Conservation (phyloP, 2,888 invertebrate species). For the Caenorhabditis sulstoni region DNA sequence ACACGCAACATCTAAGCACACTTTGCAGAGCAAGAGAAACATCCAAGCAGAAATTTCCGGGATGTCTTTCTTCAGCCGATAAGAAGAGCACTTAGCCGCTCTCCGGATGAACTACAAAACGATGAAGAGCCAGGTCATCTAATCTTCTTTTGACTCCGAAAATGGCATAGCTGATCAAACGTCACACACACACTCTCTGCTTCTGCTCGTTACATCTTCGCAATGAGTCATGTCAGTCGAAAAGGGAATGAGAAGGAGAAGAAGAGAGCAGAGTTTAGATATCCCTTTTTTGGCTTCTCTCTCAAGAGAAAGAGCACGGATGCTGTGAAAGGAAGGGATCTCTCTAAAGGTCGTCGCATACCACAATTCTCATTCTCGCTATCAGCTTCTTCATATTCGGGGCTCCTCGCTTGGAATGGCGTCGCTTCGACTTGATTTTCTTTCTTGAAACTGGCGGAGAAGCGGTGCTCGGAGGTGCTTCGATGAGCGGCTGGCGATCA, state of each 20-base stretch:
- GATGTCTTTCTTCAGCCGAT: too few species aligned
- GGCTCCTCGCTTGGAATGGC: slow-evolving; percentile 1
- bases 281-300: slow-evolving; percentile 7
- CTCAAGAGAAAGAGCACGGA: neutral
- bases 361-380: slow-evolving; percentile 34
- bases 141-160: slow-evolving; percentile 16
- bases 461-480: slow-evolving; percentile 13
- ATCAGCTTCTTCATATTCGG: slow-evolving; percentile 29
- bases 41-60: neutral
- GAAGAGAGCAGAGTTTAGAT: slow-evolving; percentile 25
- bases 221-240: slow-evolving; percentile 9
- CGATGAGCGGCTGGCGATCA: slow-evolving; percentile 51
- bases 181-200: slow-evolving; percentile 20
- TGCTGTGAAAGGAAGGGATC: neutral
- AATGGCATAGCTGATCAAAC: slow-evolving; percentile 30
- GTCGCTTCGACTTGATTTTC: slow-evolving; percentile 1
- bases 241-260: neutral
- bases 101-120: neutral
- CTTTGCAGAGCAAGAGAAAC: neutral
- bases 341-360: neutral
- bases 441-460: neutral
- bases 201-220: neutral
- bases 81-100: too few species aligned
- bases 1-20: neutral
- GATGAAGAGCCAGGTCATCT: neutral